A percentile compares a stretch with the other conserved stretches of the same genome.
Evolutionary conservation across 2,797 vertebrate species (phyloP).

Genomic region (Sphenodon punctatus): DNA sequence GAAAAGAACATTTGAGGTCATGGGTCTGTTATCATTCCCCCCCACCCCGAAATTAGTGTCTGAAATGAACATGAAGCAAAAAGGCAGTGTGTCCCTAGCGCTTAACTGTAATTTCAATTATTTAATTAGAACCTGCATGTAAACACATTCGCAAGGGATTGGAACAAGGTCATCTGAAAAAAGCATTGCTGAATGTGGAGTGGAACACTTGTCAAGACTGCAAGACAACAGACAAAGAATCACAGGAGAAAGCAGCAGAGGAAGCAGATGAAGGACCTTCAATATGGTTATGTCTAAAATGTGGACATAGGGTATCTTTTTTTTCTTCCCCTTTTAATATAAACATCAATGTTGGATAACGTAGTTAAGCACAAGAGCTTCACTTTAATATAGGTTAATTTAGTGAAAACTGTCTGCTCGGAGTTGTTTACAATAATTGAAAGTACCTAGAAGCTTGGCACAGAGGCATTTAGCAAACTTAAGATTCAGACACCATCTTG

Average conservation of each 20-base stretch:
- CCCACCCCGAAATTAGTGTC: background rate
- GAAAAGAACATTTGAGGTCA: background rate
- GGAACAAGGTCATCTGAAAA: constrained; percentile 87
- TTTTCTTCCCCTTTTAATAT: constrained; percentile 28
- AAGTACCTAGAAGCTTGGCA: background rate
- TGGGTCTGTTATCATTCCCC: background rate
- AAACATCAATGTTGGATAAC: background rate
- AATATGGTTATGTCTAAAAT: constrained; percentile 95
- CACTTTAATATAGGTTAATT: background rate
- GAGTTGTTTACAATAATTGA: background rate
- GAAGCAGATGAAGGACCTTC: constrained; percentile 67
- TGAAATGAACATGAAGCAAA: background rate
- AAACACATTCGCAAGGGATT: constrained; percentile 89
- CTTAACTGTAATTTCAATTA: too few species aligned
- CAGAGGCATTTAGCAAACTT: constrained; percentile 32
- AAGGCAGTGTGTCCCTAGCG: too few species aligned
- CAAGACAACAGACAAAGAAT: constrained; percentile 71
- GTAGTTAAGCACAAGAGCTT: background rate
- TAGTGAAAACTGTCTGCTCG: background rate
- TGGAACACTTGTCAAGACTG: constrained; percentile 90
- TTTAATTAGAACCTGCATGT: constrained; percentile 85
- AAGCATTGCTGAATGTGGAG: constrained; percentile 74
- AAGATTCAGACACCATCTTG: background rate
- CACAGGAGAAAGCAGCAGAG: constrained; percentile 60
- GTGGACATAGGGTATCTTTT: constrained; percentile 88